phyloP scores from a whole-genome alignment of 2,888 invertebrate species.

The Synergus laeviventris region DNA sequence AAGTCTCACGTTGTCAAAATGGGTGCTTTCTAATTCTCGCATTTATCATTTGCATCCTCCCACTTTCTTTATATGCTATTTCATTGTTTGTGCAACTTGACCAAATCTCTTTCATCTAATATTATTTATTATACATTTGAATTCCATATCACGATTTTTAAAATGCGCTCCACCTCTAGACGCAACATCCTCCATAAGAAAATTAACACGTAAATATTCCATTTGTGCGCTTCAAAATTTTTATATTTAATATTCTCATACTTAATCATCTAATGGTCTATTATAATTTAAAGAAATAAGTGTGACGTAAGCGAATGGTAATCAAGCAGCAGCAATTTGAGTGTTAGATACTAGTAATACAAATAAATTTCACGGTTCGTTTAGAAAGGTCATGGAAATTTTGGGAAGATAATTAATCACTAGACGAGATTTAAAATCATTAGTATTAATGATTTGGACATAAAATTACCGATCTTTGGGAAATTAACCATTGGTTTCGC shows the following conservation, averaged over 20 bases:
- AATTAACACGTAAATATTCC: slow-evolving; percentile 9
- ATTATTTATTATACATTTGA: background rate
- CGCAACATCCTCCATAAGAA: background rate
- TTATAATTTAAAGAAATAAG: too few relatives aligned
- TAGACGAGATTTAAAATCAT: background rate
- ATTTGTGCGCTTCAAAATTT: background rate
- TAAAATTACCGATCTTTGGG: background rate
- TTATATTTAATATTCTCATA: too few relatives aligned
- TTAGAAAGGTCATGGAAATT: background rate
- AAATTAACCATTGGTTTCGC: background rate
- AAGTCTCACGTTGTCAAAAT: slow-evolving; percentile 15
- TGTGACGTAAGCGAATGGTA: too few relatives aligned
- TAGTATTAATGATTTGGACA: background rate
- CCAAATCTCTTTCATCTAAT: background rate
- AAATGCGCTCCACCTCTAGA: background rate
- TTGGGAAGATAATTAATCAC: background rate
- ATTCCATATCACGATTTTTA: background rate
- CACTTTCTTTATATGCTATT: background rate
- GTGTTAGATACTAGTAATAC: too few relatives aligned
- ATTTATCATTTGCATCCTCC: slow-evolving; percentile 31
- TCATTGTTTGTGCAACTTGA: background rate
- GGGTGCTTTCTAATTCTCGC: slow-evolving; percentile 21
- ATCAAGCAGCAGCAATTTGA: too few relatives aligned
- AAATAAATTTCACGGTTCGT: too few relatives aligned
- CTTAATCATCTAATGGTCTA: too few relatives aligned